Percentiles rank a stretch among this genome's conserved stretches.
These are phyloP conservation scores for Neelides folsomi DNA, from an alignment of 2,888 invertebrate genomes.

Conservation along the genomic window DNA sequence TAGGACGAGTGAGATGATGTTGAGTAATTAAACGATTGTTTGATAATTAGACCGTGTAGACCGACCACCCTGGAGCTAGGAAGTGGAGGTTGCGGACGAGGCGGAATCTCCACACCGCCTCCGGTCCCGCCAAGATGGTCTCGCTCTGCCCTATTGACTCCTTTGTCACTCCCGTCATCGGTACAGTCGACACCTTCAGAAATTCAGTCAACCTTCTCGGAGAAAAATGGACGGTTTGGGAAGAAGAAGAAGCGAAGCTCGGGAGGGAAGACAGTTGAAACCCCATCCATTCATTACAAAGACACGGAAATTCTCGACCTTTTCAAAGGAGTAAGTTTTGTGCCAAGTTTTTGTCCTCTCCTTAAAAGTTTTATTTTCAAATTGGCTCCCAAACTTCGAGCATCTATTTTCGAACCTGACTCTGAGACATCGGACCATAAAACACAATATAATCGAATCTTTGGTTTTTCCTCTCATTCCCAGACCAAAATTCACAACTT, in stretches of 20 bases:
- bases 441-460: not conserved
- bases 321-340: conserved; percentile 31
- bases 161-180: conserved; percentile 28
- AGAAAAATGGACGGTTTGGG: conserved; percentile 27
- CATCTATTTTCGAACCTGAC: not conserved
- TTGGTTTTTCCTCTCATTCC: not conserved
- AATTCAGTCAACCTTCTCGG: conserved; percentile 29
- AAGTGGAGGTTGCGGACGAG: conserved; percentile 12
- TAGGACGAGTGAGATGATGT: no score
- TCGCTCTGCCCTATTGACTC: conserved; percentile 27
- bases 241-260: conserved; percentile 28
- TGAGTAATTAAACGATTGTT: no score
- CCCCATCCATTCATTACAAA: conserved; percentile 32
- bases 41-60: conserved; percentile 16
- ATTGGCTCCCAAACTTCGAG: not conserved
- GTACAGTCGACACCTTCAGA: conserved; percentile 33
- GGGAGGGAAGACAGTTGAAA: conserved; percentile 24
- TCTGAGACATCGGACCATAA: not conserved
- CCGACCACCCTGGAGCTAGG: conserved; percentile 32
- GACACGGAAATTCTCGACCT: conserved; percentile 32
- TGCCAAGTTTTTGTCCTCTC: no score
- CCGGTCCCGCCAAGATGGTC: conserved; percentile 32
- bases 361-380: no score
- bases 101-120: conserved; percentile 22
- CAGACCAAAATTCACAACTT: no score